phyloP scores from a whole-genome alignment of 2,888 invertebrate species.

The Agonopterix alstromeriana region DNA sequence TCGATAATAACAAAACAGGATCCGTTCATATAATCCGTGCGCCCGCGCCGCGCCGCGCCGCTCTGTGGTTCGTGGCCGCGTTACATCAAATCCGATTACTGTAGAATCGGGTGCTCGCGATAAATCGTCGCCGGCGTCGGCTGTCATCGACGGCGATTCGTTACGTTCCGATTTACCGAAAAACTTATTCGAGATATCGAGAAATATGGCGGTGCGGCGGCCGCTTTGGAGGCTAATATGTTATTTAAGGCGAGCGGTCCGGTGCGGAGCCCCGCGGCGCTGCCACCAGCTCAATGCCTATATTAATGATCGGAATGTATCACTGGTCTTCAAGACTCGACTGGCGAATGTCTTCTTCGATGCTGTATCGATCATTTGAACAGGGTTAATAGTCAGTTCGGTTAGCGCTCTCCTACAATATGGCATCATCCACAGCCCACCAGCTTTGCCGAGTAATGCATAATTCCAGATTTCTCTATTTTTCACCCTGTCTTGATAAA shows the following conservation, averaged over 20 bases:
- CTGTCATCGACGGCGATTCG: constrained; percentile 65
- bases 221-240: constrained; percentile 65
- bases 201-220: constrained; percentile 66
- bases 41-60: constrained; percentile 2
- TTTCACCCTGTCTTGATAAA: no score
- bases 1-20: constrained; percentile 12
- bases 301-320: constrained; percentile 65
- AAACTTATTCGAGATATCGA: constrained; percentile 46
- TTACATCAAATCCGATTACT: constrained; percentile 58
- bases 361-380: constrained; percentile 10
- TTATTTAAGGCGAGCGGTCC: constrained; percentile 53
- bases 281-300: constrained; percentile 59
- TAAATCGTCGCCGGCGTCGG: constrained; percentile 52
- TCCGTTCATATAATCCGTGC: constrained; percentile 9
- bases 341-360: constrained; percentile 53
- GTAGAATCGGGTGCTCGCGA: constrained; percentile 57
- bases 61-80: constrained; percentile 14
- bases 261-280: constrained; percentile 56
- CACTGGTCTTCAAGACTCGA: constrained; percentile 32
- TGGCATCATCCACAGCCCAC: no score
- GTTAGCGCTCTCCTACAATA: background rate
- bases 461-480: no score
- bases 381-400: constrained; percentile 16
- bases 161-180: constrained; percentile 63
- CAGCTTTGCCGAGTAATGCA: no score